Evolutionary conservation across 2,113 vertebrate species (phyloP), one percentile per base, ranked within the genome.

Genomic region (Lophura nycthemera): DNA sequence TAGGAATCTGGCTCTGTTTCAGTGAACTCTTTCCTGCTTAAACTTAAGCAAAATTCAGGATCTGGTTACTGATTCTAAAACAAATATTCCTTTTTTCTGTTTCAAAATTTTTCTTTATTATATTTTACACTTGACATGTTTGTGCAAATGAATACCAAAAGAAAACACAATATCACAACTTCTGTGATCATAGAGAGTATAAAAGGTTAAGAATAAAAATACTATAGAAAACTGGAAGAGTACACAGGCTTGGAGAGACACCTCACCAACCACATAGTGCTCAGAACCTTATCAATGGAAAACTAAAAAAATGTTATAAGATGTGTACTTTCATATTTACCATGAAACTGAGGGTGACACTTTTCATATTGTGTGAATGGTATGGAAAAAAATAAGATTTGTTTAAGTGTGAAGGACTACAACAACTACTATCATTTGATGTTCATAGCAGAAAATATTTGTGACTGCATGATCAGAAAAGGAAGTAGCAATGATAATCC

Each of bases 1-100:
- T 64, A 50, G 64, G 48, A 94, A 71, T 38, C 54, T 79, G 90
- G 15, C 38, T 92, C 38, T 50, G 38, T 56, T 75, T 81, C 59
- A 88, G 13, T 42, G 54, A 79, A 4, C 52, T 57, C 40, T 77
- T 88, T 40, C 34, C 71, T 94, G 20, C 60, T 93, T 57, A 93
- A 78, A 63, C 25, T 93, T 89, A 91, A 83, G 34, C 22, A 88
- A 82, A 77, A 13, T 76, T 79, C 59, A 88, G 48, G 67, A 74
- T 94, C 63, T 54, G 18, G 50, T 93, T 93, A 67, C 34, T 89
- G 77, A 91, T 92, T 60, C 74, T 86, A 91, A 93, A 92, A 63
- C 5, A 92, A 52, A 2, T 69, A 8, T 61, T 76, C 9, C 69
- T 79, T 65, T 86, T 16, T 16, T 29, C 27, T 29, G 52, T 54